Evolutionary conservation across 2,888 invertebrate species (phyloP), one percentile per base, ranked within the genome.

Genomic region (Thereva unica): DNA sequence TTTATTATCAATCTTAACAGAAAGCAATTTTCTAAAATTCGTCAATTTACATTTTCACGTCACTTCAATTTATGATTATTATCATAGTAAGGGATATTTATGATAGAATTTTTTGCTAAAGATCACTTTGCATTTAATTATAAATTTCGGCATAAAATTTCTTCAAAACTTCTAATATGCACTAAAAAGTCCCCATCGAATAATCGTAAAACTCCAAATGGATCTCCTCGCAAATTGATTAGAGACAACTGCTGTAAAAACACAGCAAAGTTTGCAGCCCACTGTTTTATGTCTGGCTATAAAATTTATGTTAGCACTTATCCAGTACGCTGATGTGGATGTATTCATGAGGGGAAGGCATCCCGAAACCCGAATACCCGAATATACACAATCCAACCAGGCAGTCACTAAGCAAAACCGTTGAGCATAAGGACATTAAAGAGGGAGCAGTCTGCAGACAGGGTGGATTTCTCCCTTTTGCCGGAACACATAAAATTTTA

Each of bases 401-500:
- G 10, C 40, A 12, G 40, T 49, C 23, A 59, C 49, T 61, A 50
- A 50, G 7, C 57, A n/a, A 35, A 42, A 23, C 9, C 38, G 47
- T 50, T 35, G 61, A 50, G 50, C 42, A 49, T 50, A 50, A 61
- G 50, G 40, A 35, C 61, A 61, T 61, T 41, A 61, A 61, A 61
- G 50, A 61, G 61, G 61, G 50, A 61, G 61, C 55, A 56, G 42
- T 42, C 61, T 61, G 41, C 61, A 61, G 50, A 50, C 61, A 61
- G 54, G 55, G 65, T 55, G 49, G 56, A 49, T 45, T 50, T 34
- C 42, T 35, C 52, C 64, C 53, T 37, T 74, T 76, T 72, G 72
- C 72, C 75, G 75, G 76, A 78, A 77, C 75, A 75, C 80, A 78
- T 78, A 78, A 78, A 78, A 78, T 76, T 78, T 78, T 78, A 78